Evolutionary conservation across 1,140 invertebrate species (phyloP).

Genomic region (Zaprionus gabonicus): DNA sequence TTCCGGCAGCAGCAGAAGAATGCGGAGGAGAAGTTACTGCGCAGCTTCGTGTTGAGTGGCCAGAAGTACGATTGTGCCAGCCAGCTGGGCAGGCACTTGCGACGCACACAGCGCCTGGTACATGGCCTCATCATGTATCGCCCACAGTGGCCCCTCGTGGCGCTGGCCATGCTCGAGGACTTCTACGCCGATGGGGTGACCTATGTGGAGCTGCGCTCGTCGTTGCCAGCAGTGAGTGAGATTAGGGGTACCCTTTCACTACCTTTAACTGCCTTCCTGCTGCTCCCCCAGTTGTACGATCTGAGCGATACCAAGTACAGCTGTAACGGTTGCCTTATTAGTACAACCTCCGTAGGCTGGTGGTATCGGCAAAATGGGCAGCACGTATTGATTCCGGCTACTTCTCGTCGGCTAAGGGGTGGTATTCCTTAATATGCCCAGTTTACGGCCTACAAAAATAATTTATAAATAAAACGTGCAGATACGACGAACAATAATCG

Average conservation of each 20-base stretch:
- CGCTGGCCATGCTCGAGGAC: conserved; percentile 88
- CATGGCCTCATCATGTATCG: conserved; percentile 88
- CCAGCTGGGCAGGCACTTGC: conserved; percentile 88
- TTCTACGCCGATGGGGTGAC: conserved; percentile 91
- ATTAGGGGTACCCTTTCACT: background rate
- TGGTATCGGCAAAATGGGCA: no score
- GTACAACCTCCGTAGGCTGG: no score
- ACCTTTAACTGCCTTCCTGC: background rate
- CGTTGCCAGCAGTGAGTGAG: conserved; percentile 84
- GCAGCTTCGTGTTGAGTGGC: conserved; percentile 16
- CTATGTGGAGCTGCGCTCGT: conserved; percentile 90
- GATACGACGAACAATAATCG: no score
- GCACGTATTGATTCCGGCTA: no score
- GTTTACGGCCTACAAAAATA: no score
- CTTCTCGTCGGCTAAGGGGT: no score
- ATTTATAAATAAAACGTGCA: no score
- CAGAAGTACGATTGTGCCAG: conserved; percentile 86
- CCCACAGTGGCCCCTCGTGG: conserved; percentile 89
- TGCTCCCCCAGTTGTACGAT: conserved; percentile 86
- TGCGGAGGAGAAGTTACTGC: background rate
- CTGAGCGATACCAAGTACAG: conserved; percentile 87
- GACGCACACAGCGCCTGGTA: conserved; percentile 87
- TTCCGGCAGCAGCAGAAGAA: conserved; percentile 72
- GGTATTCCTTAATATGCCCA: no score
- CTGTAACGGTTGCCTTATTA: no score